phyloP scores from a whole-genome alignment of 2,797 vertebrate genomes.

The Acanthis flammea region DNA sequence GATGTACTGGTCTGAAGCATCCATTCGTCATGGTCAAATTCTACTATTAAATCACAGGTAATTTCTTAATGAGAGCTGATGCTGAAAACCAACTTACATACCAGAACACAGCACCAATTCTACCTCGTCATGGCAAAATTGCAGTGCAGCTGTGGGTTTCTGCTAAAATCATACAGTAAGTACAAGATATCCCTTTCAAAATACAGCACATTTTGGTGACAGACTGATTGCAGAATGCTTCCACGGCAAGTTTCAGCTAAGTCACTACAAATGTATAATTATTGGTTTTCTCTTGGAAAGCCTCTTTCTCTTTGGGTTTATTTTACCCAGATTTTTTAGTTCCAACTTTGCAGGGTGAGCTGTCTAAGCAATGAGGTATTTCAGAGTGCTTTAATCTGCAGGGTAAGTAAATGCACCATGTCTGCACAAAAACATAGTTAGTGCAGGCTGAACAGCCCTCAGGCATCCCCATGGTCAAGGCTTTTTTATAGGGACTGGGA shows the following conservation, averaged over 20 bases:
- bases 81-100: not conserved
- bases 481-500: not conserved
- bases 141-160: not conserved
- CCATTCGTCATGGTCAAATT: not conserved
- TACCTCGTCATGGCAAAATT: accelerated
- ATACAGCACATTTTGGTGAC: not conserved
- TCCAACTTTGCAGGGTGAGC: not conserved
- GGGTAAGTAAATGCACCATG: not conserved
- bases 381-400: not conserved
- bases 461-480: not conserved
- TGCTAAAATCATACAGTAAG: not conserved
- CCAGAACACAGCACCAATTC: not conserved
- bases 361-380: not conserved
- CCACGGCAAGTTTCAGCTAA: not conserved
- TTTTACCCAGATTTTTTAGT: not conserved
- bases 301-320: not conserved
- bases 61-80: not conserved
- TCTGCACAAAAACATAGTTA: not conserved
- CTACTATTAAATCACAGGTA: not conserved
- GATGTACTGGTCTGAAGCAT: not conserved
- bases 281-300: not conserved
- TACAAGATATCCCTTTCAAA: not conserved
- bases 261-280: not conserved
- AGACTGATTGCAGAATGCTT: not conserved
- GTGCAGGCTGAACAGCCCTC: not conserved